These are phyloP conservation scores for Psittacula derbiana DNA, from an alignment of 2,797 vertebrate species.

Conservation along the genomic window DNA sequence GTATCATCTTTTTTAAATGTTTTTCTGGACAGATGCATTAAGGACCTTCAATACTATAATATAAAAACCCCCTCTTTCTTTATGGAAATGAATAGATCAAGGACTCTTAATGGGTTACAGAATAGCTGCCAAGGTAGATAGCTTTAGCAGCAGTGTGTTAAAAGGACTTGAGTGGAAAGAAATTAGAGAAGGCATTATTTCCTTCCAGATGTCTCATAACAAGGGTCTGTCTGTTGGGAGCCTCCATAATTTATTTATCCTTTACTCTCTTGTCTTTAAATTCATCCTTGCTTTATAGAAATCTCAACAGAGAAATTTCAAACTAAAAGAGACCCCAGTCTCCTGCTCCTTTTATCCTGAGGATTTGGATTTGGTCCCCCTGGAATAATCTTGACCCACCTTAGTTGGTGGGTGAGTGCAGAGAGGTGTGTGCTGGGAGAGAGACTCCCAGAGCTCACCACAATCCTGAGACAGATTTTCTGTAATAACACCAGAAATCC, in stretches of 20 bases:
- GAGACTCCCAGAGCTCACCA: background rate
- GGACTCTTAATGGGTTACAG: slow-evolving; percentile 58
- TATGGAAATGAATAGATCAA: slow-evolving; percentile 40
- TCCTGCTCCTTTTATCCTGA: background rate
- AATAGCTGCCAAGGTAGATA: slow-evolving; percentile 57
- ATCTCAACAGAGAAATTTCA: background rate
- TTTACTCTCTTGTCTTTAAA: slow-evolving; percentile 24
- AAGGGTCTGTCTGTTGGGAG: slow-evolving; percentile 30
- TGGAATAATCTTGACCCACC: background rate
- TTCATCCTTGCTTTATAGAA: slow-evolving; percentile 10
- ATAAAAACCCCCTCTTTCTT: background rate
- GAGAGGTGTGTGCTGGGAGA: background rate
- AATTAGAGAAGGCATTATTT: slow-evolving; percentile 57
- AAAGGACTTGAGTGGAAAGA: slow-evolving; percentile 58
- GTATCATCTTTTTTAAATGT: background rate
- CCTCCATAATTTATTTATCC: slow-evolving; percentile 43
- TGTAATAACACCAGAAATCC: background rate
- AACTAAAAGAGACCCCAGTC: background rate
- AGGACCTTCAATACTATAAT: background rate
- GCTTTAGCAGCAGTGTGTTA: slow-evolving; percentile 54
- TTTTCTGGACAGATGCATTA: slow-evolving; percentile 16
- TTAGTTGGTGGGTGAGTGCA: background rate
- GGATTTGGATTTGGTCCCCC: background rate
- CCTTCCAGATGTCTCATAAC: slow-evolving; percentile 51
- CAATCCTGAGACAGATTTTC: background rate